Conservation (phyloP, 2,888 invertebrate species). For the Acrobasis repandana region DNA sequence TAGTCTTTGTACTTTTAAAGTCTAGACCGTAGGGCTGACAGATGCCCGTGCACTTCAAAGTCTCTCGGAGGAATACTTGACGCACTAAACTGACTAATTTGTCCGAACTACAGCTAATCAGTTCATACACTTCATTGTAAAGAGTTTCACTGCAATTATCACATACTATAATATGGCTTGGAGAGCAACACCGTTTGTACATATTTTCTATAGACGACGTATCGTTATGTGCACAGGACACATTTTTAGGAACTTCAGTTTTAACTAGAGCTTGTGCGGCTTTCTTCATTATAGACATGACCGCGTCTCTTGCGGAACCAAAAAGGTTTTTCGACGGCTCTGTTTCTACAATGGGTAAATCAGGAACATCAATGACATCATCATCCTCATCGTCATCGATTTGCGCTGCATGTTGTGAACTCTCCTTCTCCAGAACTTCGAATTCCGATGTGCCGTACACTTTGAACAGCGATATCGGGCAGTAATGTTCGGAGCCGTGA, state of each 20-base stretch:
- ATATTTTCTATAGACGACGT: constrained; percentile 62
- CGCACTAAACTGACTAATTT: constrained; percentile 84
- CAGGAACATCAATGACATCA: constrained; percentile 84
- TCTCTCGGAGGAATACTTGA: constrained; percentile 83
- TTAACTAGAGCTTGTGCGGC: constrained; percentile 93
- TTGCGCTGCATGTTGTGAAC: constrained; percentile 84
- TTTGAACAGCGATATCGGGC: constrained; percentile 97
- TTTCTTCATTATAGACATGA: constrained; percentile 95
- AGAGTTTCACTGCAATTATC: constrained; percentile 88
- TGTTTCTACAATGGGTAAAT: constrained; percentile 68
- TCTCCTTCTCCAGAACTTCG: constrained; percentile 93
- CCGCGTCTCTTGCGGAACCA: constrained; percentile 94
- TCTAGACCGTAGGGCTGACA: constrained; percentile 85
- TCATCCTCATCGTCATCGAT: constrained; percentile 87
- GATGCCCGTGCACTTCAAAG: constrained; percentile 84
- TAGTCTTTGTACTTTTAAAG: constrained; percentile 82
- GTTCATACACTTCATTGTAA: constrained; percentile 87
- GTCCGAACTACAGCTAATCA: constrained; percentile 87
- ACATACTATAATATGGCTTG: constrained; percentile 89
- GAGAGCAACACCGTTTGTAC: constrained; percentile 86
- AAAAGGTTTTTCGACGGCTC: constrained; percentile 88
- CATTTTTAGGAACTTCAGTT: constrained; percentile 85
- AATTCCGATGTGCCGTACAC: constrained; percentile 97
- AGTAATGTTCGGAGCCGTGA: constrained; percentile 98
- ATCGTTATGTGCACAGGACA: constrained; percentile 75